Evolutionary conservation across 2,797 vertebrate genomes (phyloP).

Genomic region (Toxotes lorentzi): DNA sequence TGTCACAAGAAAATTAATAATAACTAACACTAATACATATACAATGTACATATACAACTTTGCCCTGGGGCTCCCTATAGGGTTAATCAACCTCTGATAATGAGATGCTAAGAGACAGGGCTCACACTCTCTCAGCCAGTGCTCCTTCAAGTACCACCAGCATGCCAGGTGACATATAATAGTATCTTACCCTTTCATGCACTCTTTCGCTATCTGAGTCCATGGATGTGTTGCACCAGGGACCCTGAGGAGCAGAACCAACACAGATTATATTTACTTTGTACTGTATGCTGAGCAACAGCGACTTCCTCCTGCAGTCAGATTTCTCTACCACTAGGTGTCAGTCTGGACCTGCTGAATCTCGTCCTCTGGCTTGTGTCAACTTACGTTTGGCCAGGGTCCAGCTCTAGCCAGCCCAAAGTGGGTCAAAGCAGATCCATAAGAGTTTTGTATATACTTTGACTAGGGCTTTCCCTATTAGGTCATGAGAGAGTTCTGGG

Average conservation of each 20-base stretch:
- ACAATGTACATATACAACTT: neutral
- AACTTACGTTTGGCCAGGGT: conserved; percentile 54
- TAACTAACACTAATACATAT: neutral
- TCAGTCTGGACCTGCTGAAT: conserved; percentile 50
- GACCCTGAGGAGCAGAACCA: conserved; percentile 71
- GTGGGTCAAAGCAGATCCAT: conserved; percentile 79
- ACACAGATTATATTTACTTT: neutral
- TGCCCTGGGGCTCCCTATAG: neutral
- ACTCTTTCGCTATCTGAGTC: conserved; percentile 83
- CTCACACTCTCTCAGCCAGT: neutral
- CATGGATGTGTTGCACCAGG: conserved; percentile 72
- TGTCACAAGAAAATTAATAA: neutral
- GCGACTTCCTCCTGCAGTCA: conserved; percentile 40
- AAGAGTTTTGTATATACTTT: conserved; percentile 77
- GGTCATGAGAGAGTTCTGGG: conserved; percentile 72
- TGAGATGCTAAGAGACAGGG: neutral
- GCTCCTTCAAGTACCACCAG: neutral
- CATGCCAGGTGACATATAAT: neutral
- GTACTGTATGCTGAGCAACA: neutral
- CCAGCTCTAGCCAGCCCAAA: conserved; percentile 69
- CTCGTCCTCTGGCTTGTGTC: conserved; percentile 7
- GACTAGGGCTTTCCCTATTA: conserved; percentile 78
- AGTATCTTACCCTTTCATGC: conserved; percentile 81
- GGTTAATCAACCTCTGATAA: neutral
- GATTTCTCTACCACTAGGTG: conserved; percentile 71